phyloP scores from a whole-genome alignment of 1,140 invertebrate species.

The Drosophila bocki region DNA sequence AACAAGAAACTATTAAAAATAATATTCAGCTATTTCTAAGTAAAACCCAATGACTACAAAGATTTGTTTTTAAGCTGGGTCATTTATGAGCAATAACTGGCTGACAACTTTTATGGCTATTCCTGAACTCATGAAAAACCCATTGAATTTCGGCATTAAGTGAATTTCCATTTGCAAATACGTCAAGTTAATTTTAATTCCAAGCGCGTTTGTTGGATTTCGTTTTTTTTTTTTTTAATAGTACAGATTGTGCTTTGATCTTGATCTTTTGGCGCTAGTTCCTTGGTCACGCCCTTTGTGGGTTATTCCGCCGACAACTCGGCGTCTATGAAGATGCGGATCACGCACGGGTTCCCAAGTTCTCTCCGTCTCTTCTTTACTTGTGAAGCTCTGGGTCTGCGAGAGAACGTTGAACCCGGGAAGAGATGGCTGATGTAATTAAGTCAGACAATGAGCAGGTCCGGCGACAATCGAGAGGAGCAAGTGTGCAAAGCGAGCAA shows the following conservation, averaged over 20 bases:
- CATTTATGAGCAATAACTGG: not conserved
- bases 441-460: constrained; percentile 27
- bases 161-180: constrained; percentile 6
- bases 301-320: constrained; percentile 22
- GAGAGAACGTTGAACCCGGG: constrained; percentile 31
- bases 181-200: constrained; percentile 19
- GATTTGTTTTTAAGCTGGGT: not conserved
- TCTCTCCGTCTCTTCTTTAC: not conserved
- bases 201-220: not conserved
- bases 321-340: constrained; percentile 36
- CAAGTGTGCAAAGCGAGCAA: constrained; percentile 17
- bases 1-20: not conserved
- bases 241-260: constrained; percentile 27
- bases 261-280: constrained; percentile 36
- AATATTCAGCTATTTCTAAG: not conserved
- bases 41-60: not conserved
- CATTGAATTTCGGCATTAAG: not conserved
- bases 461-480: constrained; percentile 12
- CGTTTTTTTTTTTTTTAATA: constrained; percentile 8
- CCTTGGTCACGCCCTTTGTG: constrained; percentile 23
- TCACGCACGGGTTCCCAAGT: constrained; percentile 23
- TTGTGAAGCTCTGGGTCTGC: not conserved
- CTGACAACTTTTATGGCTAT: not conserved
- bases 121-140: not conserved
- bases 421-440: constrained; percentile 40